Conservation (phyloP, 2,797 vertebrate species). For the Eupleurogrammus muticus region DNA sequence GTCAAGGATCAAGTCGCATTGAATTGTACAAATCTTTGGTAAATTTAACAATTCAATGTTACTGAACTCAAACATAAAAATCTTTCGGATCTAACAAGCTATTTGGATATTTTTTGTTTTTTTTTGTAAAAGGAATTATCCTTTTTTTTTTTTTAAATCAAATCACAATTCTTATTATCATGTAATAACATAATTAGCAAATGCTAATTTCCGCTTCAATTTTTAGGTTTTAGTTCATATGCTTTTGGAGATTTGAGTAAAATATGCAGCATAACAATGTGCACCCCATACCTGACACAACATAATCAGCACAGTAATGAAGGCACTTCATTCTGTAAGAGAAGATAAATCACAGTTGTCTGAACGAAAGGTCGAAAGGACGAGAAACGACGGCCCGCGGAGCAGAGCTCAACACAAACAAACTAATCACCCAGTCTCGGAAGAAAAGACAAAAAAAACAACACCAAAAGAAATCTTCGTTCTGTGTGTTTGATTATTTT, state of each 20-base stretch:
- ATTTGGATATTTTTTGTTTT: conserved; percentile 25
- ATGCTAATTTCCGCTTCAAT: conserved; percentile 49
- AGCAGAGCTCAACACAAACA: conserved; percentile 71
- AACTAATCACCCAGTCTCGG: conserved; percentile 39
- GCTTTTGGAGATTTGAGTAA: conserved; percentile 66
- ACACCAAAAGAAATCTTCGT: conserved; percentile 11
- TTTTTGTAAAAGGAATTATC: background rate
- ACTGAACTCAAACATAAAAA: conserved; percentile 52
- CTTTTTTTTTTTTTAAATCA: conserved; percentile 19
- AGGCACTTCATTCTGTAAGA: conserved; percentile 98
- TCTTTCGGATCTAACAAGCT: conserved; percentile 32
- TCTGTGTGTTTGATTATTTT: conserved; percentile 64
- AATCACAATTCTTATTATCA: background rate
- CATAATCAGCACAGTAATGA: conserved; percentile 88
- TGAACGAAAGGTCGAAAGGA: conserved; percentile 86
- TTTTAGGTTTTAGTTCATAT: conserved; percentile 53
- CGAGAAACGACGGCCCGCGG: conserved; percentile 85
- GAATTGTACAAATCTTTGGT: conserved; percentile 64
- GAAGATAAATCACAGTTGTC: conserved; percentile 89
- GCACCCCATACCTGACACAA: conserved; percentile 87
- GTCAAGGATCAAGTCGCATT: conserved; percentile 57
- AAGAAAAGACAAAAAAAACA: conserved; percentile 33
- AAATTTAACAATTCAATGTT: conserved; percentile 64
- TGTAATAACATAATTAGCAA: conserved; percentile 38
- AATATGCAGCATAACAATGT: conserved; percentile 88